A percentile compares a stretch with the other conserved stretches of the same genome.
Evolutionary conservation across 2,888 invertebrate species (phyloP).

Genomic region (Drosophila kambysellisi): DNA sequence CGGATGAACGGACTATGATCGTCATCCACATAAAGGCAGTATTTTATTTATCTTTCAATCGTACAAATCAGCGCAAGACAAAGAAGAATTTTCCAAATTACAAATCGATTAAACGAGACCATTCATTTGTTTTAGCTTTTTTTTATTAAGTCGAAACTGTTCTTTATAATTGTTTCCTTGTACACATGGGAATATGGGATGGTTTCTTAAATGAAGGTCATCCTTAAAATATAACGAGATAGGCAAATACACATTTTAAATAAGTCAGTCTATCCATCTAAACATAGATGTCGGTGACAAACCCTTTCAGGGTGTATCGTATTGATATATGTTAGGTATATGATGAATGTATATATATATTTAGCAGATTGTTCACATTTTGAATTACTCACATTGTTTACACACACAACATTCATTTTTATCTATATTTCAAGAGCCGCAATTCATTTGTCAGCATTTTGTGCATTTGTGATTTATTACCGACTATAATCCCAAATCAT

Average conservation of each 20-base stretch:
- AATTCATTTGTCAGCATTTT: conserved; percentile 36
- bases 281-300: neutral
- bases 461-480: conserved; percentile 15
- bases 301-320: neutral
- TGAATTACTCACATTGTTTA: conserved; percentile 12
- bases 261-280: neutral
- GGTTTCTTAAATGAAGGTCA: neutral
- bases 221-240: neutral
- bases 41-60: conserved; percentile 24
- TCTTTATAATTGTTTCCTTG: neutral
- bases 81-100: conserved; percentile 9
- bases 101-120: conserved; percentile 1
- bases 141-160: neutral
- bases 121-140: neutral
- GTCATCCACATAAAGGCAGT: conserved; percentile 7
- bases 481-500: conserved; percentile 21
- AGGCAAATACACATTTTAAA: neutral
- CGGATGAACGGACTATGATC: conserved; percentile 5
- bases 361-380: neutral
- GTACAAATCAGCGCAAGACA: conserved; percentile 10
- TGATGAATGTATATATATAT: neutral
- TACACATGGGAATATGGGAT: neutral
- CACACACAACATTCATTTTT: conserved; percentile 1
- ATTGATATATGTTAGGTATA: neutral
- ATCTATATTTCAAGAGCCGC: neutral